Evolutionary conservation across 2,797 vertebrate species (phyloP).

Genomic region (Gymnothorax reevesii): DNA sequence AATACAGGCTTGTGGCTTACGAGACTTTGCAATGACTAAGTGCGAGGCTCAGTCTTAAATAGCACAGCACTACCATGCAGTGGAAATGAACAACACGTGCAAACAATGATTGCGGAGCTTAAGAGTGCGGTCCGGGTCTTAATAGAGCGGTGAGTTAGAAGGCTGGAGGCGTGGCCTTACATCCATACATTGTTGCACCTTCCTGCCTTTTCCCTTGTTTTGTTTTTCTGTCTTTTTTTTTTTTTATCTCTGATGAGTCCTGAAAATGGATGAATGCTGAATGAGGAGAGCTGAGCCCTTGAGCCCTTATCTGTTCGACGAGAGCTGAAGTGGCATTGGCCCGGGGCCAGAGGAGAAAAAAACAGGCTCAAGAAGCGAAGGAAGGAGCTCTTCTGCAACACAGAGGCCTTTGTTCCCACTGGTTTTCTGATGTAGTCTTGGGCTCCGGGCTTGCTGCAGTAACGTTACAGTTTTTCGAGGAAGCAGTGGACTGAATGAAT

Average conservation of each 20-base stretch:
- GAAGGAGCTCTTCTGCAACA: constrained; percentile 3
- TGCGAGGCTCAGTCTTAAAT: too few relatives aligned
- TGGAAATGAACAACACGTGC: too few relatives aligned
- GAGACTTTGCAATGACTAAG: too few relatives aligned
- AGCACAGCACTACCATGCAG: too few relatives aligned
- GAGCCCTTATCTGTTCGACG: constrained; percentile 16
- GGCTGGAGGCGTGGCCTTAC: neutral
- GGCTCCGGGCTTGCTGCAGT: neutral
- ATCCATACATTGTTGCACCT: constrained; percentile 8
- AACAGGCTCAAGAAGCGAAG: constrained; percentile 18
- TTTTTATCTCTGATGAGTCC: neutral
- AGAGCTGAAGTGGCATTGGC: constrained; percentile 1
- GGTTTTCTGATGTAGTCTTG: constrained; percentile 9
- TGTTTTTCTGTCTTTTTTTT: constrained; percentile 3
- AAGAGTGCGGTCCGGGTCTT: too few relatives aligned
- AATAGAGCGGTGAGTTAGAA: too few relatives aligned
- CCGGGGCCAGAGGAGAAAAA: constrained; percentile 4
- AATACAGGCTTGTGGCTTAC: too few relatives aligned
- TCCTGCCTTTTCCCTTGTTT: constrained; percentile 15
- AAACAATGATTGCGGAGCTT: too few relatives aligned
- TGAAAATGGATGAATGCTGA: neutral
- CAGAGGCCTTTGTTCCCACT: constrained; percentile 18
- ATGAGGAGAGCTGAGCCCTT: neutral
- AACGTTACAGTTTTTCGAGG: neutral
- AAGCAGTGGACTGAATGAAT: neutral